Evolutionary conservation across 1,140 invertebrate genomes (phyloP).

Genomic region (Aphaenogaster ashmeadi): DNA sequence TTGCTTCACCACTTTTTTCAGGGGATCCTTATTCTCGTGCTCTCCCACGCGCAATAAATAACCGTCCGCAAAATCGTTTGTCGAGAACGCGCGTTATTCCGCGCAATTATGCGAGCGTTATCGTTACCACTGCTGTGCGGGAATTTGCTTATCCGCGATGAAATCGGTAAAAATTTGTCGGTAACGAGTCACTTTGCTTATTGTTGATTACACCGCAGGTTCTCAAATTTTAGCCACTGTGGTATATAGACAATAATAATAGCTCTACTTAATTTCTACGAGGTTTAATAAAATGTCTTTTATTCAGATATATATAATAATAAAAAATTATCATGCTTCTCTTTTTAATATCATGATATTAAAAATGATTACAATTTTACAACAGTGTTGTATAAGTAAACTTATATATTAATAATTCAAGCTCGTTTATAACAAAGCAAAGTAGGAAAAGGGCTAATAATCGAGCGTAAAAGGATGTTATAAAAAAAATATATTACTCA

Average conservation of each 20-base stretch:
- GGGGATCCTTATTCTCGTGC: conserved; percentile 19
- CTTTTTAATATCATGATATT: neutral
- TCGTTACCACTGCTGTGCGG: conserved; percentile 23
- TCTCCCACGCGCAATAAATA: conserved; percentile 63
- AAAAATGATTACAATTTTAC: neutral
- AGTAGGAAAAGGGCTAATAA: too few species aligned
- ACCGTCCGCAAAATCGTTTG: conserved; percentile 57
- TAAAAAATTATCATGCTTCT: neutral
- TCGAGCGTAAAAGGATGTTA: too few species aligned
- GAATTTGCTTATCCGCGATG: conserved; percentile 32
- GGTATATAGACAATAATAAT: neutral
- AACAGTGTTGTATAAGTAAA: neutral
- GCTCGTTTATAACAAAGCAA: too few species aligned
- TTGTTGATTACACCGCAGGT: conserved; percentile 9
- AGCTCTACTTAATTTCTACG: neutral
- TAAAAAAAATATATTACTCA: too few species aligned
- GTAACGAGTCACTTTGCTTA: conserved; percentile 54
- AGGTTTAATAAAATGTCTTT: neutral
- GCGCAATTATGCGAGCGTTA: conserved; percentile 54
- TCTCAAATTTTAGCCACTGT: neutral
- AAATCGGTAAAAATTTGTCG: conserved; percentile 44
- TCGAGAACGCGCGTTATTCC: conserved; percentile 43
- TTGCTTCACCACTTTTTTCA: conserved; percentile 19
- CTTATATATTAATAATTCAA: too few species aligned
- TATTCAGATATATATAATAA: neutral